These are phyloP conservation scores for Hemistola chrysoprasaria DNA, from an alignment of 2,888 invertebrate genomes.

Conservation along the genomic window DNA sequence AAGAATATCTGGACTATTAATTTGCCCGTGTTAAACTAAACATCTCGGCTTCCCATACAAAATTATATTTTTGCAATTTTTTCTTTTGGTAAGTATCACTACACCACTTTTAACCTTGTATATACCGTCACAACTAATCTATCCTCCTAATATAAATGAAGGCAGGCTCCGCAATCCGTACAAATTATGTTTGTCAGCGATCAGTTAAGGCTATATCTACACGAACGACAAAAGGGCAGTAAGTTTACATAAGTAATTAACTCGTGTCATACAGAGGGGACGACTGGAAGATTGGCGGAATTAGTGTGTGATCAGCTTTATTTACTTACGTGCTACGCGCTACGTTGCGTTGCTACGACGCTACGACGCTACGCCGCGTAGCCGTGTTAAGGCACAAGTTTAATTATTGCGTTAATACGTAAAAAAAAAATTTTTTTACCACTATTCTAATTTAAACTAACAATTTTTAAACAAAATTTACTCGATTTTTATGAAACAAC, in stretches of 20 bases:
- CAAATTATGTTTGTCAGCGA: slow-evolving; percentile 49
- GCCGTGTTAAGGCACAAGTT: slow-evolving; percentile 1
- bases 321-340: slow-evolving; percentile 69
- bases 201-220: slow-evolving; percentile 49
- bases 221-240: slow-evolving; percentile 53
- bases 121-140: slow-evolving; percentile 8
- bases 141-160: slow-evolving; percentile 27
- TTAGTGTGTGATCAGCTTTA: slow-evolving; percentile 52
- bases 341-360: too few species aligned
- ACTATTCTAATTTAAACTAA: too few species aligned
- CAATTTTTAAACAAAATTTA: too few species aligned
- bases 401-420: too few species aligned
- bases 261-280: slow-evolving; percentile 48
- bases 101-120: too few species aligned
- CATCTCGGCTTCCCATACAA: too few species aligned
- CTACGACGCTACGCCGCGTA: slow-evolving; percentile 51
- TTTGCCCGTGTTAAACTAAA: too few species aligned
- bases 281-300: slow-evolving; percentile 37
- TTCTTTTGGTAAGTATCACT: too few species aligned
- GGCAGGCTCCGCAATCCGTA: slow-evolving; percentile 27
- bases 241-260: slow-evolving; percentile 79
- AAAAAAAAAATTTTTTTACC: too few species aligned
- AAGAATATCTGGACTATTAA: too few species aligned
- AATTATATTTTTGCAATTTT: too few species aligned
- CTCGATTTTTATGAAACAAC: too few species aligned